Base-by-base conservation (phyloP, 2,797 vertebrate genomes). In the Gambelia wislizenii region DNA sequence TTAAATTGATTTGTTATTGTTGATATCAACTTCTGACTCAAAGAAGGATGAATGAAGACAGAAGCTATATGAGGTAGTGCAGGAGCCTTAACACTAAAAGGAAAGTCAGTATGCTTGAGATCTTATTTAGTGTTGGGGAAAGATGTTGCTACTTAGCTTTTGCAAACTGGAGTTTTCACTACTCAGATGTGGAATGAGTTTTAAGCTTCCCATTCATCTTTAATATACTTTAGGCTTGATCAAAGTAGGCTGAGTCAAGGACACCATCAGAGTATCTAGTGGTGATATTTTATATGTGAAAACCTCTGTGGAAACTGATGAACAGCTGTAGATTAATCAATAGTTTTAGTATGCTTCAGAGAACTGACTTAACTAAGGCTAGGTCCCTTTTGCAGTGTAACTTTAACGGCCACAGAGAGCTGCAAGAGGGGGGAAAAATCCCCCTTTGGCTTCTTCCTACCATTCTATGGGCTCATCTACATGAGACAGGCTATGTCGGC, bases 1-100 rank as follows among this genome's bases (percentile, higher is more conserved):
- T 91, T 72, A 82, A 88, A 85, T 91, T 82, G 16, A 91, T 93
- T 94, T 88, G 83, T 91, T 92, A 93, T 33, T 4, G 13, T 14
- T n/a, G 39, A 0, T 79, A 78, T 91, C 80, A 85, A 22, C 9
- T 0, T 83, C 1, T 47, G 83, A 49, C 67, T 90, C 82, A 88
- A 79, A 69, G 72, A 92, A 75, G 49, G 2, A 80, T 86, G 83
- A 89, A 4, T 49, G 42, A 89, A 64, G 64, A 83, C 1, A 85
- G 77, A 92, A 93, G 69, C 89, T 3, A 44, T 0, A 36, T 5
- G 44, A 84, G 81, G 72, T 87, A 70, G 42, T 70, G 83, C 0
- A 4, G 6, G 47, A 91, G 44, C 0, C 25, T 87, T 88, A 87
- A 89, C n/a, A 89, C 27, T 0, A 4, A 61, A 47, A 86, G 76